These are phyloP conservation scores for Blomia tropicalis DNA, from an alignment of 2,888 invertebrate species.

Conservation along the genomic window DNA sequence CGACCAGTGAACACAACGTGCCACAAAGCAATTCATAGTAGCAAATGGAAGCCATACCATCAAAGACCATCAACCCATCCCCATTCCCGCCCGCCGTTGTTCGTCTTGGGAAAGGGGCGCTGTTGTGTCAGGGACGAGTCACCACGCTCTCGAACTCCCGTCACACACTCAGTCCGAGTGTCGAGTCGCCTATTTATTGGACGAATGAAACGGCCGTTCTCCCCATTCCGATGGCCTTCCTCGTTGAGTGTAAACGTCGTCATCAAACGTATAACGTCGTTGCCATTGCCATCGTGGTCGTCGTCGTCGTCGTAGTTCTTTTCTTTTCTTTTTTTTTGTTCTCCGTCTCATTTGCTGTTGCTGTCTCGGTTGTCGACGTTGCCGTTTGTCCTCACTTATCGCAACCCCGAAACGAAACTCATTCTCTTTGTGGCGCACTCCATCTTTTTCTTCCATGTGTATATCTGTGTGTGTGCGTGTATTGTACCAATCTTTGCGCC, in stretches of 20 bases:
- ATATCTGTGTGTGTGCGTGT: no score
- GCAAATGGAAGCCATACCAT: background rate
- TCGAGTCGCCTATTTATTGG: slow-evolving; percentile 1
- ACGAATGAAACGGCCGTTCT: background rate
- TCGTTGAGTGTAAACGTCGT: background rate
- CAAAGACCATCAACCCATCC: background rate
- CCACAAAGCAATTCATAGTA: background rate
- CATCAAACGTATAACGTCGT: no score
- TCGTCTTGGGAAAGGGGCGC: slow-evolving; percentile 8
- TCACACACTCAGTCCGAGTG: no score
- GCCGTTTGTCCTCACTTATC: background rate
- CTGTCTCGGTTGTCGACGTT: no score
- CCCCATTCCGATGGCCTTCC: background rate
- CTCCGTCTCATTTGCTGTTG: no score
- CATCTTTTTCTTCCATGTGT: no score
- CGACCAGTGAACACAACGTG: background rate
- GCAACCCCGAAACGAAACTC: background rate
- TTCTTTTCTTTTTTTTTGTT: no score
- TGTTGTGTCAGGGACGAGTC: background rate
- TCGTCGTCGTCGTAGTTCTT: no score
- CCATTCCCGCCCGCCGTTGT: background rate
- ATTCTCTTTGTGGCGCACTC: no score
- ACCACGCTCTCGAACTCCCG: no score
- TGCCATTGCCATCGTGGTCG: no score
- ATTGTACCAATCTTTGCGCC: no score